These are phyloP conservation scores for Eurytoma adleriae DNA, from an alignment of 2,888 invertebrate genomes.

Conservation along the genomic window DNA sequence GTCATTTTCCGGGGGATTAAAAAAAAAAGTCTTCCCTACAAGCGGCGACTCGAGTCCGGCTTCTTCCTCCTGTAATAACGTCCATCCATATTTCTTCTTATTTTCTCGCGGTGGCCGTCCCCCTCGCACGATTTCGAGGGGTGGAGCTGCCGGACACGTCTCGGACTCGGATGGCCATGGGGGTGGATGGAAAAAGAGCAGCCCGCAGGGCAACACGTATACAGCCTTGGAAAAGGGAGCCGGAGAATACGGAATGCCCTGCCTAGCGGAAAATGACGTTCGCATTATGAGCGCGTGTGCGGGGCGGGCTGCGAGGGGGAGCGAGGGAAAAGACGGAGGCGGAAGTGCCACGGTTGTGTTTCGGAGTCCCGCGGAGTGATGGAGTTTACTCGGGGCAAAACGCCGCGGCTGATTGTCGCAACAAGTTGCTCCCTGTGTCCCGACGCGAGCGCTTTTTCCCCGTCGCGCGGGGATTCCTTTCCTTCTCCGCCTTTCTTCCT, in stretches of 20 bases:
- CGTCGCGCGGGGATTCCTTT: not conserved
- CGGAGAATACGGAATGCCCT: not conserved
- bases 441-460: too few relatives aligned
- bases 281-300: not conserved
- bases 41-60: too few relatives aligned
- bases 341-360: not conserved
- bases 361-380: not conserved
- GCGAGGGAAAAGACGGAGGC: not conserved
- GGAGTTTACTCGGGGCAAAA: conserved; percentile 11
- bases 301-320: not conserved
- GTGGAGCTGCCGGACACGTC: conserved; percentile 6
- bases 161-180: conserved; percentile 14
- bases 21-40: too few relatives aligned
- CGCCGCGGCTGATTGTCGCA: not conserved
- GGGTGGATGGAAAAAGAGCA: not conserved
- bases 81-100: too few relatives aligned
- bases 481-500: not conserved
- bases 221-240: too few relatives aligned
- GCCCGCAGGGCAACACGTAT: too few relatives aligned
- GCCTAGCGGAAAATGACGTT: not conserved
- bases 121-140: too few relatives aligned
- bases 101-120: too few relatives aligned
- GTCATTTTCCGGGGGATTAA: too few relatives aligned
- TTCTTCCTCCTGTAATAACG: too few relatives aligned
- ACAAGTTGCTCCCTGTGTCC: too few relatives aligned